A percentile compares a stretch with the other conserved stretches of the same genome.
These are phyloP conservation scores for Acanthosepion lycidas DNA, from an alignment of 2,888 invertebrate species.

Conservation along the genomic window DNA sequence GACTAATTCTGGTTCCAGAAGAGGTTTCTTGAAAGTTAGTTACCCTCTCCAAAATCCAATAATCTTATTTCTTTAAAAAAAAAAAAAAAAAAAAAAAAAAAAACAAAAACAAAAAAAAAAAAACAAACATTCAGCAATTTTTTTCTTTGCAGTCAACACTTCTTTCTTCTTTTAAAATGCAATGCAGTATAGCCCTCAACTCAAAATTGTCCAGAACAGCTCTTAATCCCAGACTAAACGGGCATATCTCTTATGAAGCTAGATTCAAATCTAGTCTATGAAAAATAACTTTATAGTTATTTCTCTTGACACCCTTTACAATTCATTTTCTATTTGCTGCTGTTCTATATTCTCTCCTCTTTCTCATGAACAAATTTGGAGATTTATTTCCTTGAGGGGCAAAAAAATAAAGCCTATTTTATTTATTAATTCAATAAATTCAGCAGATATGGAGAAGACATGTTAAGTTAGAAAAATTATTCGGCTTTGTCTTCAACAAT, in stretches of 20 bases:
- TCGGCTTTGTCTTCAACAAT: background rate
- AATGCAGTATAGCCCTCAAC: no score
- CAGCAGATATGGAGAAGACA: background rate
- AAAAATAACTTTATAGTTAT: background rate
- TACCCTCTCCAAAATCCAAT: background rate
- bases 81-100: no score
- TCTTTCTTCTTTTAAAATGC: no score
- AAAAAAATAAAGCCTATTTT: background rate
- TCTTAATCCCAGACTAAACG: background rate
- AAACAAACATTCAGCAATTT: background rate
- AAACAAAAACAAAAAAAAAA: no score
- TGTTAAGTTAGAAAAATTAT: background rate
- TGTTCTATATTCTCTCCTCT: background rate
- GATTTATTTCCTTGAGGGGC: background rate
- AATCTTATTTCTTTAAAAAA: background rate
- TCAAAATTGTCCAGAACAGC: background rate
- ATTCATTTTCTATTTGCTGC: background rate
- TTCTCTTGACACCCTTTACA: background rate
- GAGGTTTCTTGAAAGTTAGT: no score
- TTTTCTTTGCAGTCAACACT: background rate
- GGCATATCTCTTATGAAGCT: background rate
- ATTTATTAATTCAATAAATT: background rate
- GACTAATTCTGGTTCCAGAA: background rate
- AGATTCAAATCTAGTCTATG: background rate
- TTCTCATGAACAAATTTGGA: background rate